Evolutionary conservation across 2,113 vertebrate species (phyloP).

Genomic region (Agapornis roseicollis): DNA sequence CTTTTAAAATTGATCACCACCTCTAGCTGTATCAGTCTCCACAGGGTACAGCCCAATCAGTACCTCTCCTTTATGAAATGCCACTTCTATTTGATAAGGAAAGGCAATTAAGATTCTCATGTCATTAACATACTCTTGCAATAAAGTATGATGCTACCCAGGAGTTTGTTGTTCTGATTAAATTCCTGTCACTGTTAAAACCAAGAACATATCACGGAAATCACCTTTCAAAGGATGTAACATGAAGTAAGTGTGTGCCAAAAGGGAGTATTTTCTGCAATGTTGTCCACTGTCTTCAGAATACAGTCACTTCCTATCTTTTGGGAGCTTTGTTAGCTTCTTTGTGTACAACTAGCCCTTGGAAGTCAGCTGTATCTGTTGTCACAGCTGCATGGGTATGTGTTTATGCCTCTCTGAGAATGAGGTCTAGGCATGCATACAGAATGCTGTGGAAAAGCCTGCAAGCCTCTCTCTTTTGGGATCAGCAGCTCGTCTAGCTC

Average conservation of each 20-base stretch:
- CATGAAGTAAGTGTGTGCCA: neutral
- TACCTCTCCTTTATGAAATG: neutral
- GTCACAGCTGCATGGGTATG: neutral
- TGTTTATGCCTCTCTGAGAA: neutral
- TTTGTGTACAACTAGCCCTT: neutral
- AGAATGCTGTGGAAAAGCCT: neutral
- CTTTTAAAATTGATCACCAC: constrained; percentile 40
- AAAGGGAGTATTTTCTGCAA: neutral
- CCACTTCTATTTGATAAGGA: neutral
- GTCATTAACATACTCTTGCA: neutral
- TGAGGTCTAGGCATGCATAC: neutral
- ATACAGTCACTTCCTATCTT: neutral
- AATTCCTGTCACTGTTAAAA: neutral
- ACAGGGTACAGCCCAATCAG: neutral
- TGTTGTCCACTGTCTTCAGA: neutral
- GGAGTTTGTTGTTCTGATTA: neutral
- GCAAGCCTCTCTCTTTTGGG: neutral
- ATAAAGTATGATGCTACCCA: neutral
- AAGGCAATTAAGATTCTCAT: neutral
- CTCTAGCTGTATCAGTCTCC: neutral
- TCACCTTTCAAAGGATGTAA: neutral
- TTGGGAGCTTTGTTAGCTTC: neutral
- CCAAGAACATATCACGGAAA: neutral
- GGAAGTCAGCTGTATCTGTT: neutral
- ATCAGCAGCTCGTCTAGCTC: neutral